Evolutionary conservation across 2,888 invertebrate species (phyloP).

Genomic region (Microctonus brassicae): DNA sequence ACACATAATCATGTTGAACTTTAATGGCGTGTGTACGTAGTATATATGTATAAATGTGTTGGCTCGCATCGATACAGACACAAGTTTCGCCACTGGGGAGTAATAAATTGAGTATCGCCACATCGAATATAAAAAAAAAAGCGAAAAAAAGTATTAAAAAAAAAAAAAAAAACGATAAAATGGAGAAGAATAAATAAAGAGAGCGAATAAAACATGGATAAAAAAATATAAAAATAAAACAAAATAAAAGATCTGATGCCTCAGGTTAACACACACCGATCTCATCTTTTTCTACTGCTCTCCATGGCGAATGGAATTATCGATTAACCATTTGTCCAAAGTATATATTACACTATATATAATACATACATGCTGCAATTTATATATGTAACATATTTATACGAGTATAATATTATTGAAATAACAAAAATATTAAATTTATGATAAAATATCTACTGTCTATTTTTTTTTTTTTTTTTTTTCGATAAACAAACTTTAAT

Average conservation of each 20-base stretch:
- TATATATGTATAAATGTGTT: not conserved
- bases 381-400: slow-evolving; percentile 9
- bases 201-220: not conserved
- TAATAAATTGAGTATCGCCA: slow-evolving; percentile 13
- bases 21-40: not conserved
- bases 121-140: not conserved
- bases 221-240: not conserved
- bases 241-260: slow-evolving; percentile 2
- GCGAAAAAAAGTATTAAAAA: not conserved
- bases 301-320: slow-evolving; percentile 2
- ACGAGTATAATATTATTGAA: slow-evolving; percentile 14
- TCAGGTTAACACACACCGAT: not conserved
- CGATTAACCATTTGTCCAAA: slow-evolving; percentile 20
- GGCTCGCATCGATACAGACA: not conserved
- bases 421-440: not conserved
- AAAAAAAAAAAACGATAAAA: not conserved
- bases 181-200: not conserved
- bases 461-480: not conserved
- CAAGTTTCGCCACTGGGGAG: slow-evolving; percentile 9
- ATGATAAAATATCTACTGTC: not conserved
- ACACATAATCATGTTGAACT: not conserved
- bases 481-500: too few relatives aligned
- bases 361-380: not conserved
- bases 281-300: not conserved
- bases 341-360: not conserved